These are phyloP conservation scores for Genyomyrus donnyi DNA, from an alignment of 2,113 vertebrate species.

Conservation along the genomic window DNA sequence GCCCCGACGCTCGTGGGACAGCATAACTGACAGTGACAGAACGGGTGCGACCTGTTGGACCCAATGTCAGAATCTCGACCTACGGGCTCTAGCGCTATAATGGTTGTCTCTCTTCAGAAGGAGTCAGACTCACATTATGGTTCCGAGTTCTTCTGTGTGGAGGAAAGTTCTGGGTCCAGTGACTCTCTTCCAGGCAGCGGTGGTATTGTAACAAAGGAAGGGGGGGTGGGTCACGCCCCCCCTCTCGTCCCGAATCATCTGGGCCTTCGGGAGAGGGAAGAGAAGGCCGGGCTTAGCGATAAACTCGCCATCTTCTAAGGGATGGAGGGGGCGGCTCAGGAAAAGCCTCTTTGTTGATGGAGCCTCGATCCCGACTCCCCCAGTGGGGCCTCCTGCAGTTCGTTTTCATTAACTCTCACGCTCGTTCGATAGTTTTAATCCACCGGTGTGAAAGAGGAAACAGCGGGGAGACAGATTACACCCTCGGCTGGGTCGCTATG, in stretches of 20 bases:
- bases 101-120: neutral
- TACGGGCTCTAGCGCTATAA: neutral
- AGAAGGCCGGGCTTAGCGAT: neutral
- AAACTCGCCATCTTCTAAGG: neutral
- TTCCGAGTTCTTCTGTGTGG: neutral
- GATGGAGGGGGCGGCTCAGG: neutral
- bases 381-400: neutral
- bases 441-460: neutral
- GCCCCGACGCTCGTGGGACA: neutral
- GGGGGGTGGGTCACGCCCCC: neutral
- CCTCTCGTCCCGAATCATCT: neutral
- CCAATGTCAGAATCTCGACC: neutral
- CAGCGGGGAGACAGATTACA: neutral
- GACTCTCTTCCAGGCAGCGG: neutral
- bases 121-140: neutral
- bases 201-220: neutral
- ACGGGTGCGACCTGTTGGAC: neutral
- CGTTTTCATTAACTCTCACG: neutral
- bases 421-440: slow-evolving; percentile 3
- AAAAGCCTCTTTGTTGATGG: neutral
- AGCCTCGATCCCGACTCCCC: neutral
- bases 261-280: neutral
- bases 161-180: neutral
- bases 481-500: neutral
- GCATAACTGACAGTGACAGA: neutral